phyloP scores from a whole-genome alignment of 2,797 vertebrate species.

The Lateolabrax maculatus region DNA sequence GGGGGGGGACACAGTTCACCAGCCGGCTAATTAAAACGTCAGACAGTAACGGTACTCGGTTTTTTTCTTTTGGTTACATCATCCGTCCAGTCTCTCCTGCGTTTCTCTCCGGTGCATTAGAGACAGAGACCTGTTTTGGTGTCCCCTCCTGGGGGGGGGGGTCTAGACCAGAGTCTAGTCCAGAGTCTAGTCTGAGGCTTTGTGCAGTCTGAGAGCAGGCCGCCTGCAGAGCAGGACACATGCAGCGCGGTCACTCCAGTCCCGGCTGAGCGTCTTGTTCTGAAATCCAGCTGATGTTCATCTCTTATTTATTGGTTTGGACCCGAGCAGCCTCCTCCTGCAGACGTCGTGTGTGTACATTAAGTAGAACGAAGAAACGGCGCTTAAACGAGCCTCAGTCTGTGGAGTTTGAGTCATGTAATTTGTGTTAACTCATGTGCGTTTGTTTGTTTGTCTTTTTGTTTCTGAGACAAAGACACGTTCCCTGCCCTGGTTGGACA shows the following conservation, averaged over 20 bases:
- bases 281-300: too few species aligned
- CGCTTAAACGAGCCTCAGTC: not conserved
- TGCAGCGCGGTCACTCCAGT: too few species aligned
- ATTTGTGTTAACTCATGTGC: not conserved
- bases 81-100: slow-evolving; percentile 32
- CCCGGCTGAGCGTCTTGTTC: too few species aligned
- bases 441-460: not conserved
- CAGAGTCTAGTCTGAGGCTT: too few species aligned
- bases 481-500: too few species aligned
- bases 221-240: too few species aligned
- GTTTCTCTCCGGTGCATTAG: slow-evolving; percentile 41
- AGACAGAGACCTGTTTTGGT: slow-evolving; percentile 20
- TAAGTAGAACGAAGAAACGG: not conserved
- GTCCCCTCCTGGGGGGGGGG: too few species aligned
- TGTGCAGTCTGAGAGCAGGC: too few species aligned
- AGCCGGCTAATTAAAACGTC: slow-evolving; percentile 46
- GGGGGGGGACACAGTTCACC: too few species aligned
- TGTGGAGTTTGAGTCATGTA: not conserved
- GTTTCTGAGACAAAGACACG: not conserved
- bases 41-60: not conserved
- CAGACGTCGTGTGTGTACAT: not conserved
- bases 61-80: not conserved
- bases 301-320: too few species aligned
- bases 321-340: too few species aligned
- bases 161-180: too few species aligned